Evolutionary conservation across 1,140 invertebrate species (phyloP).

Genomic region (Apolygus lucorum): DNA sequence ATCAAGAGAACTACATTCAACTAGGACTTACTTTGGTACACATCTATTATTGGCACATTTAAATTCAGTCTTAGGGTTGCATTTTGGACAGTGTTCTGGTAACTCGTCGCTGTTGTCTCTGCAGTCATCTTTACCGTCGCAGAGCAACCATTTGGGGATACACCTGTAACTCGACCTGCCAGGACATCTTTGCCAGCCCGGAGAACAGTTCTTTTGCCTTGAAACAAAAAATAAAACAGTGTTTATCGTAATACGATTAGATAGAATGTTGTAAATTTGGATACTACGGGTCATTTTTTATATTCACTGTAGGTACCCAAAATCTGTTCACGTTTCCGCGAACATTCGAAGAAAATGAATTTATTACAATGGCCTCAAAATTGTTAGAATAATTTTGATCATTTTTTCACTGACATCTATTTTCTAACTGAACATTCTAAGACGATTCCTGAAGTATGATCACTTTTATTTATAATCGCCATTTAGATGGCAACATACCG

Average conservation of each 20-base stretch:
- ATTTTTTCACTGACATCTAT: too few relatives aligned
- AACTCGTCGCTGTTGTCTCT: slow-evolving; percentile 85
- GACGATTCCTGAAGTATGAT: too few relatives aligned
- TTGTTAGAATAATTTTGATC: too few relatives aligned
- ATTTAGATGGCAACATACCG: too few relatives aligned
- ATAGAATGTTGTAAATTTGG: neutral
- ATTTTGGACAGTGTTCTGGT: slow-evolving; percentile 78
- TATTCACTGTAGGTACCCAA: too few relatives aligned
- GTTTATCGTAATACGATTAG: neutral
- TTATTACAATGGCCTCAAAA: too few relatives aligned
- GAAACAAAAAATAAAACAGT: neutral
- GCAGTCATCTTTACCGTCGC: slow-evolving; percentile 88
- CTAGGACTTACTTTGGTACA: slow-evolving; percentile 69
- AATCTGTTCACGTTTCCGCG: too few relatives aligned
- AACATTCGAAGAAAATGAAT: too few relatives aligned
- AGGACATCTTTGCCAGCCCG: slow-evolving; percentile 84
- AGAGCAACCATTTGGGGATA: slow-evolving; percentile 91
- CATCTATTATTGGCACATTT: slow-evolving; percentile 86
- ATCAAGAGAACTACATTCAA: too few relatives aligned
- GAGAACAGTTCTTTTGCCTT: slow-evolving; percentile 75
- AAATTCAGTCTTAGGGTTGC: slow-evolving; percentile 81
- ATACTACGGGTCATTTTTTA: too few relatives aligned
- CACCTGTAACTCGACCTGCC: slow-evolving; percentile 82
- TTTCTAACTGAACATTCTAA: too few relatives aligned
- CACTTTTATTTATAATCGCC: too few relatives aligned